Percentiles rank a stretch among this genome's conserved stretches.
phyloP scores from a whole-genome alignment of 2,888 invertebrate species.

The Reticulitermes lucifugus region DNA sequence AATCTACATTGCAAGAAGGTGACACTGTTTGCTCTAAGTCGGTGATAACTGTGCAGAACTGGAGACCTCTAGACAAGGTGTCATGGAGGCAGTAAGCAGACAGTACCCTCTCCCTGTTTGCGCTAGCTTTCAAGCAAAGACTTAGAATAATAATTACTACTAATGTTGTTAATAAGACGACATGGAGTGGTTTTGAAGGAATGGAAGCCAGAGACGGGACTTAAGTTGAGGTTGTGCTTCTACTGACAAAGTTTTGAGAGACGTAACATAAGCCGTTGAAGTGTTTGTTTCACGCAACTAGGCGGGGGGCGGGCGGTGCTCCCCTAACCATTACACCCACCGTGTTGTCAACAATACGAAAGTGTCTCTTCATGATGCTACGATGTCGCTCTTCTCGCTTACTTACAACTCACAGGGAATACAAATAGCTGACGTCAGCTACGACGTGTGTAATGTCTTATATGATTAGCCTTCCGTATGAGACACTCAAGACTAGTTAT shows the following conservation, averaged over 20 bases:
- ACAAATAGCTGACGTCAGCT: background rate
- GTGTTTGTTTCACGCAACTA: slow-evolving; percentile 4
- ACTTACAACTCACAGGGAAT: background rate
- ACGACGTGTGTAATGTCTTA: background rate
- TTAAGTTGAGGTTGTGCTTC: background rate
- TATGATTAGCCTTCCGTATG: background rate
- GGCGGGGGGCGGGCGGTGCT: background rate
- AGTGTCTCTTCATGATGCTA: background rate
- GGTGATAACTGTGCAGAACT: no score
- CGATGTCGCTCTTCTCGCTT: background rate
- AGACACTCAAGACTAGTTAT: background rate
- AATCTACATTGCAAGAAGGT: no score
- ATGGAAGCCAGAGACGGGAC: background rate
- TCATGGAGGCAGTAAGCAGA: background rate
- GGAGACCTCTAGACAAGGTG: no score
- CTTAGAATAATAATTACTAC: slow-evolving; percentile 15
- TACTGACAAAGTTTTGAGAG: slow-evolving; percentile 1
- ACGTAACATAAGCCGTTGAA: slow-evolving; percentile 7
- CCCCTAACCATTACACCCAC: background rate
- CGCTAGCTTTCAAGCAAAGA: background rate
- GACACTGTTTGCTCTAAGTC: no score
- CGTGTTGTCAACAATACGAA: slow-evolving; percentile 13
- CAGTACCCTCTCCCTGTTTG: background rate
- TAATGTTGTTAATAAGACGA: slow-evolving; percentile 15
- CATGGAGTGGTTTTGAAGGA: slow-evolving; percentile 6